Base-by-base conservation (phyloP, 2,113 vertebrate genomes). In the Nycticorax nycticorax region DNA sequence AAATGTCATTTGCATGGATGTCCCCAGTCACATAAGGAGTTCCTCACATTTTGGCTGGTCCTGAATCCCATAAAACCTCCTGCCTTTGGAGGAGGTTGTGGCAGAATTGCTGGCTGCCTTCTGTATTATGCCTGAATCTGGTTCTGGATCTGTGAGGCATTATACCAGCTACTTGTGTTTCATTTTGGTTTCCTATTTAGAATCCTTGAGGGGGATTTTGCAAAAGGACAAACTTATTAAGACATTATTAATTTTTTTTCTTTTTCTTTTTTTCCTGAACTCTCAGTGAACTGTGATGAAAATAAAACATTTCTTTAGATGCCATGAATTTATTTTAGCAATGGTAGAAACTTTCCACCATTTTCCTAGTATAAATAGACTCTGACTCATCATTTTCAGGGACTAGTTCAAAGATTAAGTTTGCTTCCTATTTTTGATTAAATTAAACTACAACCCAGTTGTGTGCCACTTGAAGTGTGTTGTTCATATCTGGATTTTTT, bases 341-440 rank as follows among this genome's bases (percentile, higher is more conserved):
- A 9, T 18, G 8, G 64, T 93, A 82, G 43, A 48, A 96, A 91
- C 68, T 86, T 94, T 62, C 33, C 39, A n/a, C 78, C 10, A 18
- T 91, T 89, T 85, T 86, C 56, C 33, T 68, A n/a, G 27, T 66
- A 64, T 84, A 89, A 94, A 81, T 75, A 87, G 56, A 68, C 30
- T 19, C 76, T 95, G 84, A 89, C 66, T 95, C 80, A 87, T 81
- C n/a, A 37, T 91, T 93, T 87, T 92, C 76, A 81, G 45, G 24
- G 48, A 84, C 27, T 66, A 69, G 50, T 75, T 96, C 33, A 80
- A 88, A 90, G 77, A 41, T 84, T 80, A 86, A 24, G 12, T 77
- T 73, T 91, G 9, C 33, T 93, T 92, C 66, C 57, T 78, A 39
- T 75, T 78, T 91, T 72, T 91, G 72, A 6, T 76, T 89, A 69